phyloP scores from a whole-genome alignment of 2,888 invertebrate species.

The Cybosia mesomella region DNA sequence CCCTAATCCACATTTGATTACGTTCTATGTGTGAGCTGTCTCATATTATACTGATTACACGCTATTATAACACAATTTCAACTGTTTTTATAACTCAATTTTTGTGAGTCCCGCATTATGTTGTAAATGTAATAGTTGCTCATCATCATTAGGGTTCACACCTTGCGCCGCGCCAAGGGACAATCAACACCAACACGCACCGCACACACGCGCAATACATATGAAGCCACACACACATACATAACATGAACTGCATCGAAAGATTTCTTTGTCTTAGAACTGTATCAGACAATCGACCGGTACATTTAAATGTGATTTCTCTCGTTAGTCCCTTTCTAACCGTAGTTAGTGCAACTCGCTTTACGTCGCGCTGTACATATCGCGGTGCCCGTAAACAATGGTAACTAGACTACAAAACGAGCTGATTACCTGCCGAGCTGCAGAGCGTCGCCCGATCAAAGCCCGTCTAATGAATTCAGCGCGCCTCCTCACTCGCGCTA shows the following conservation, averaged over 20 bases:
- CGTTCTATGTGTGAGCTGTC: conserved; percentile 25
- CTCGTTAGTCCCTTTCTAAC: conserved; percentile 41
- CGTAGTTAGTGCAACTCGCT: conserved; percentile 19
- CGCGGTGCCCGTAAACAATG: conserved; percentile 39
- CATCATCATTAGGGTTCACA: conserved; percentile 41
- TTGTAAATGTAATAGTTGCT: conserved; percentile 27
- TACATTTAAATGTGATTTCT: conserved; percentile 33
- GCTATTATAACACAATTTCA: conserved; percentile 30
- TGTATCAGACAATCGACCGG: conserved; percentile 19
- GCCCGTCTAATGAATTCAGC: conserved; percentile 52
- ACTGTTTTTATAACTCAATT: conserved; percentile 34
- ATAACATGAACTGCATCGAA: background rate
- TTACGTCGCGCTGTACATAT: conserved; percentile 20
- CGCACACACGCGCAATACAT: background rate
- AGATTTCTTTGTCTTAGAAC: conserved; percentile 6
- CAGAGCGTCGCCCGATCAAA: conserved; percentile 31
- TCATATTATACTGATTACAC: conserved; percentile 29
- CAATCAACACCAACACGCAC: background rate
- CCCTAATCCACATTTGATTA: conserved; percentile 56
- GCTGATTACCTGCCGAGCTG: conserved; percentile 40
- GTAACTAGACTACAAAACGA: conserved; percentile 47
- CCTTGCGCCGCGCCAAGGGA: conserved; percentile 17
- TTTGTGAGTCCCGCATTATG: conserved; percentile 30
- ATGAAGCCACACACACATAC: background rate
- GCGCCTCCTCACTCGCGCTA: conserved; percentile 44